These are phyloP conservation scores for Otus sunia DNA, from an alignment of 2,113 vertebrate genomes.

Conservation along the genomic window DNA sequence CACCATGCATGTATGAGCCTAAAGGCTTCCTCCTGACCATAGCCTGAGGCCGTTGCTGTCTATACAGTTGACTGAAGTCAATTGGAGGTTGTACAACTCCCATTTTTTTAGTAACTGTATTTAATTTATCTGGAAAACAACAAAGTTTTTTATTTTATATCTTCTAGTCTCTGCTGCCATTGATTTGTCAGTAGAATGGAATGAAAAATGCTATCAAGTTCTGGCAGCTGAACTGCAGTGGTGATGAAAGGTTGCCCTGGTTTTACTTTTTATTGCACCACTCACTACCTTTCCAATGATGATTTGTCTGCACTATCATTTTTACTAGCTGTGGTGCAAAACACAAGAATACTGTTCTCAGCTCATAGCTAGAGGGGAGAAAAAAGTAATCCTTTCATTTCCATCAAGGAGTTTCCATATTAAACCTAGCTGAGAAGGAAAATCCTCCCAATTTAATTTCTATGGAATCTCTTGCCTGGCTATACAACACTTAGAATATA, in stretches of 20 bases:
- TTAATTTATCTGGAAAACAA: conserved; percentile 2
- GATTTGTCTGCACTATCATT: background rate
- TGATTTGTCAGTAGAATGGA: conserved; percentile 36
- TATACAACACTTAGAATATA: background rate
- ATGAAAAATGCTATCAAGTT: background rate
- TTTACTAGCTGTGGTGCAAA: conserved; percentile 14
- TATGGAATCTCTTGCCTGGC: background rate
- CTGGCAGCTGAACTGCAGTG: background rate
- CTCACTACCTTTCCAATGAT: background rate
- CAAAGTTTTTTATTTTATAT: background rate
- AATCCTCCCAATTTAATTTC: background rate
- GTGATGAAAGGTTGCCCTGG: conserved; percentile 19
- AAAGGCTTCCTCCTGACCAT: background rate
- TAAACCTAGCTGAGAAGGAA: background rate
- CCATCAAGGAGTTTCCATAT: background rate
- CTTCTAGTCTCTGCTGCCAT: background rate
- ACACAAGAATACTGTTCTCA: background rate
- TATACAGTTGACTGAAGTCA: background rate
- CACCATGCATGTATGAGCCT: background rate
- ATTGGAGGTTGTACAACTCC: background rate
- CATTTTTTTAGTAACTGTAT: background rate
- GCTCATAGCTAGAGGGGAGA: background rate
- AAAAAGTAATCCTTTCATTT: background rate
- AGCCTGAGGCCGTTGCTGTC: background rate
- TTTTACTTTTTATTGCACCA: conserved; percentile 12